Percentiles rank a stretch among this genome's conserved stretches.
phyloP scores from a whole-genome alignment of 2,888 invertebrate genomes.

The Ormyrus nitidulus region DNA sequence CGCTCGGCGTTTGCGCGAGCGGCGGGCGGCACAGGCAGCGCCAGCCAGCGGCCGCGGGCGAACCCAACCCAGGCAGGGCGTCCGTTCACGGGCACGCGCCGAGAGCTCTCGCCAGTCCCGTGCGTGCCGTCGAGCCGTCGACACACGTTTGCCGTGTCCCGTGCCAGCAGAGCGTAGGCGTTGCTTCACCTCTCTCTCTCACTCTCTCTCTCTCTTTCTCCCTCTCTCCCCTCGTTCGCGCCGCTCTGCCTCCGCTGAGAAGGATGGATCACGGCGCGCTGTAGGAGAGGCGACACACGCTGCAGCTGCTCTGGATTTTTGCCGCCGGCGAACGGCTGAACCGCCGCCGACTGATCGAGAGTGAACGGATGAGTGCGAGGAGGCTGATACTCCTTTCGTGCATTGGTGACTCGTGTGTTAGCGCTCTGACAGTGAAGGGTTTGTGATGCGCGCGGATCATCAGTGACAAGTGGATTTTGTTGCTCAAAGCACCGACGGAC shows the following conservation, averaged over 20 bases:
- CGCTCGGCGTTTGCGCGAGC: slow-evolving; percentile 3
- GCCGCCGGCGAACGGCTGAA: too few relatives aligned
- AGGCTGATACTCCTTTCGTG: too few relatives aligned
- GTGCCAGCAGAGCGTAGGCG: neutral
- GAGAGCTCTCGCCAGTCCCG: slow-evolving; percentile 48
- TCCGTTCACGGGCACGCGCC: slow-evolving; percentile 31
- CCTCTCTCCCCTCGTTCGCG: too few relatives aligned
- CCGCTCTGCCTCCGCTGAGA: too few relatives aligned
- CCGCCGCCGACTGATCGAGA: neutral
- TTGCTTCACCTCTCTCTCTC: neutral
- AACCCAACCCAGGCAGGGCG: slow-evolving; percentile 1
- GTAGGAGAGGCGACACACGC: too few relatives aligned
- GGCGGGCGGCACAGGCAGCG: slow-evolving; percentile 30
- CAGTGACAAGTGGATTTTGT: too few relatives aligned
- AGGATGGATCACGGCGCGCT: too few relatives aligned
- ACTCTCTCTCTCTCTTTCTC: neutral
- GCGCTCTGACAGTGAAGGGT: too few relatives aligned
- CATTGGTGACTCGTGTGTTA: too few relatives aligned
- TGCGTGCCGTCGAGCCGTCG: slow-evolving; percentile 54
- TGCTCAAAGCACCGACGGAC: too few relatives aligned
- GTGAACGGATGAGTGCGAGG: too few relatives aligned
- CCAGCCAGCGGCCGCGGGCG: slow-evolving; percentile 41
- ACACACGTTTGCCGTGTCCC: slow-evolving; percentile 28
- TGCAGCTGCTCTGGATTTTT: neutral
- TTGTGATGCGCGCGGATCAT: too few relatives aligned